Evolutionary conservation across 1,140 invertebrate species (phyloP).

Genomic region (Nymphalis io): DNA sequence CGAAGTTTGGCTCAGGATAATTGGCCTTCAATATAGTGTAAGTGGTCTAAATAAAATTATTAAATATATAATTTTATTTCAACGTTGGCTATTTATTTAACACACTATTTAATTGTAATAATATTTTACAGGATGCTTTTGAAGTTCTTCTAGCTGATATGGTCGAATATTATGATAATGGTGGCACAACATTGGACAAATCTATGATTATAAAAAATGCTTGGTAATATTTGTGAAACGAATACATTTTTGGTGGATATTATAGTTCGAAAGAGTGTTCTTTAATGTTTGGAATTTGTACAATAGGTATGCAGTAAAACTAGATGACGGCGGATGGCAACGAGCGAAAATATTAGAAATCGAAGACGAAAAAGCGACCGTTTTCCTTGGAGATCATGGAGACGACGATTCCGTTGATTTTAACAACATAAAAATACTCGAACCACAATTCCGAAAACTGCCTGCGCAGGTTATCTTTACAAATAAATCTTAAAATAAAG

Average conservation of each 20-base stretch:
- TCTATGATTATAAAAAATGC: constrained; percentile 70
- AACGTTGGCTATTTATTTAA: too few relatives aligned
- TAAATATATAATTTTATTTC: background rate
- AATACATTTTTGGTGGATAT: background rate
- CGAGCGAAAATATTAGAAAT: constrained; percentile 82
- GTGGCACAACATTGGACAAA: constrained; percentile 61
- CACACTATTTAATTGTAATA: background rate
- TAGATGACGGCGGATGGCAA: constrained; percentile 82
- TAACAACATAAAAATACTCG: constrained; percentile 79
- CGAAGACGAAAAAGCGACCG: constrained; percentile 69
- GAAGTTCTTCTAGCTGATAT: constrained; percentile 81
- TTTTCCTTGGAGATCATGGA: constrained; percentile 85
- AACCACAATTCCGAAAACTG: constrained; percentile 80
- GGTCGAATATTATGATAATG: constrained; percentile 78
- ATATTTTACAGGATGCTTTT: constrained; percentile 67
- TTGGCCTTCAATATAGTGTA: constrained; percentile 81
- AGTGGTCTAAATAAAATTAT: constrained; percentile 42
- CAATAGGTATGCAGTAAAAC: constrained; percentile 82
- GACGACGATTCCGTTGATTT: constrained; percentile 80
- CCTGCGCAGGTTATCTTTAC: constrained; percentile 81
- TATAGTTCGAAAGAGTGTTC: background rate
- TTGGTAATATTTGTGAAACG: constrained; percentile 54
- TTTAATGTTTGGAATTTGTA: background rate
- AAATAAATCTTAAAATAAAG: too few relatives aligned
- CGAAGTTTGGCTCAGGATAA: constrained; percentile 81